Evolutionary conservation across 2,888 invertebrate genomes (phyloP).

Genomic region (Pediacus dermestoides): DNA sequence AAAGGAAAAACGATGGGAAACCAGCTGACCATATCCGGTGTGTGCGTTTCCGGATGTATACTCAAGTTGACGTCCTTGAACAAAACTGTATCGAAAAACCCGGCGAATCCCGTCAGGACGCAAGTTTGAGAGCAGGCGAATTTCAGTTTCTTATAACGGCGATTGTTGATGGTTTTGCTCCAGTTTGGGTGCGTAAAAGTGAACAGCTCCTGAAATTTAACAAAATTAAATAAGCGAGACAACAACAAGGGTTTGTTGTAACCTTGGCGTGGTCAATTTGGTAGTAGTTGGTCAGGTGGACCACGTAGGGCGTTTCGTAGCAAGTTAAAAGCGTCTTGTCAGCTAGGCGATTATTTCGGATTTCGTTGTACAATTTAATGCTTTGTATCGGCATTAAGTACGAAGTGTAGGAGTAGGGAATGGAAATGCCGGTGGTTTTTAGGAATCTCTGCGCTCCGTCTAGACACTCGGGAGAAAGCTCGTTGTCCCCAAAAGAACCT

Average conservation of each 20-base stretch:
- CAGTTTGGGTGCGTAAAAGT: conserved; percentile 88
- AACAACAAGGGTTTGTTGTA: not conserved
- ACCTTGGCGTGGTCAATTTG: conserved; percentile 56
- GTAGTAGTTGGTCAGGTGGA: conserved; percentile 82
- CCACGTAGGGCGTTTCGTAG: conserved; percentile 88
- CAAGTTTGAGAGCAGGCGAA: conserved; percentile 73
- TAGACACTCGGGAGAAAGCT: conserved; percentile 95
- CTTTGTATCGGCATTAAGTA: conserved; percentile 92
- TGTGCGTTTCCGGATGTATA: conserved; percentile 85
- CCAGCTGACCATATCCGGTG: conserved; percentile 95
- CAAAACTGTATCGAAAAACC: conserved; percentile 88
- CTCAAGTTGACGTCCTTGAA: conserved; percentile 84
- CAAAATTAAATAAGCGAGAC: not conserved
- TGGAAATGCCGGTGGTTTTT: conserved; percentile 85
- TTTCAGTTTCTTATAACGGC: conserved; percentile 63
- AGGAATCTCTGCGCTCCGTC: conserved; percentile 89
- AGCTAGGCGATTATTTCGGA: conserved; percentile 52
- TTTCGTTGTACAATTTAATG: conserved; percentile 78
- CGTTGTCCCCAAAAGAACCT: conserved; percentile 97
- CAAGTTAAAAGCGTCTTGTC: conserved; percentile 55
- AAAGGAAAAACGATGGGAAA: conserved; percentile 95
- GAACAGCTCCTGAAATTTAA: conserved; percentile 63
- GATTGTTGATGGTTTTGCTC: conserved; percentile 65
- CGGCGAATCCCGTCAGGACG: conserved; percentile 90
- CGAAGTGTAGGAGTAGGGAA: conserved; percentile 86